These are phyloP conservation scores for Pachycephala philippinensis DNA, from an alignment of 2,113 vertebrate species.

Conservation along the genomic window DNA sequence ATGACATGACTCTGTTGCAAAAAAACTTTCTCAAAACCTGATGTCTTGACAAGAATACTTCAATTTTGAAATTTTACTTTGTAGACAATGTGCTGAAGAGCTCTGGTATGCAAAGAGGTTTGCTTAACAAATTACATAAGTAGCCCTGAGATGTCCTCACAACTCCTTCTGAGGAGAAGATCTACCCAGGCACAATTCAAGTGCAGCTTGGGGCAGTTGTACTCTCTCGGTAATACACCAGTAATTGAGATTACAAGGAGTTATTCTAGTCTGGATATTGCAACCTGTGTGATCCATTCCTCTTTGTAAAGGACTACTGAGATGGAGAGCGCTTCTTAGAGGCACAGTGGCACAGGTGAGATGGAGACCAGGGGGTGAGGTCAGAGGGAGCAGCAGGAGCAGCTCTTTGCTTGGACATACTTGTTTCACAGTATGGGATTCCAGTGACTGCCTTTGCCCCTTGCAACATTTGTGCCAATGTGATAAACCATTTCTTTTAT, in stretches of 20 bases:
- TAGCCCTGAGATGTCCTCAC: neutral
- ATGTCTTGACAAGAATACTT: neutral
- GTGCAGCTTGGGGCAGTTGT: fast-evolving
- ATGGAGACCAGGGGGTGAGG: neutral
- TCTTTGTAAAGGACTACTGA: neutral
- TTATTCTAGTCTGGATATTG: neutral
- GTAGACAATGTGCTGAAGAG: neutral
- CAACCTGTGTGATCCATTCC: neutral
- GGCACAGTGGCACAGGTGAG: neutral
- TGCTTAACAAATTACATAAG: neutral
- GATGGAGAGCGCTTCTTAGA: neutral
- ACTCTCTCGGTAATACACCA: neutral
- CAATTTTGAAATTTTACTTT: neutral
- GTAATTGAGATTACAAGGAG: neutral
- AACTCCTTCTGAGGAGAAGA: neutral
- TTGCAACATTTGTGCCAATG: neutral
- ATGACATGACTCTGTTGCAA: neutral
- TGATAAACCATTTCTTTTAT: neutral
- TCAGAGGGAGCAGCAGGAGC: neutral
- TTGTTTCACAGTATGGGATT: neutral
- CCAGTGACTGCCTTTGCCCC: neutral
- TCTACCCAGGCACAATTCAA: neutral
- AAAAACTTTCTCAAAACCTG: slow-evolving; percentile 1
- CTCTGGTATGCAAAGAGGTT: neutral
- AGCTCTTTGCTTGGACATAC: neutral